These are phyloP conservation scores for Palythoa grandis DNA, from an alignment of 92 coral and sea anemone genomes.

Conservation along the genomic window DNA sequence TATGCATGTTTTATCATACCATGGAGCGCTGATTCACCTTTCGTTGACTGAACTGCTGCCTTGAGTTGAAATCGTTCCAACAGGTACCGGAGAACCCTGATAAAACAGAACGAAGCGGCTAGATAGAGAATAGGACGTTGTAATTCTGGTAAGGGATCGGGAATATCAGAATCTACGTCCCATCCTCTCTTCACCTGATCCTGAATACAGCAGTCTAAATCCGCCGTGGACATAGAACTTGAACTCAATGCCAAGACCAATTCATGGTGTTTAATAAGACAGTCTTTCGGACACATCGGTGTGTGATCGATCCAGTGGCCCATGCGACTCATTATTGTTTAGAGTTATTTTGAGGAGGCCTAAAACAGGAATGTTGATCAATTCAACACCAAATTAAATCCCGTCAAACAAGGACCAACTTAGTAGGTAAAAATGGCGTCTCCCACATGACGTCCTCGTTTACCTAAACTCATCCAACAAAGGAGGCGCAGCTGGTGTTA, in stretches of 20 bases:
- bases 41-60: slow-evolving; percentile 22
- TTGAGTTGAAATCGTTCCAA: slow-evolving; percentile 46
- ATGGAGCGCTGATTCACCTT: slow-evolving; percentile 41
- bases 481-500: slow-evolving; percentile 45
- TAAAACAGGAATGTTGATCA: slow-evolving; percentile 6
- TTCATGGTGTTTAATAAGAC: slow-evolving; percentile 35
- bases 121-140: slow-evolving; percentile 34
- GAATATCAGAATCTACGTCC: slow-evolving; percentile 40
- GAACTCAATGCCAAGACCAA: slow-evolving; percentile 41
- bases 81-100: slow-evolving; percentile 33
- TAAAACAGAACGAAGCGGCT: slow-evolving; percentile 45
- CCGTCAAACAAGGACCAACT: slow-evolving; percentile 19
- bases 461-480: slow-evolving; percentile 43
- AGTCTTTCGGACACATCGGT: slow-evolving; percentile 43
- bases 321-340: slow-evolving; percentile 23
- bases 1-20: slow-evolving; percentile 35
- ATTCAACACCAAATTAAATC: background rate
- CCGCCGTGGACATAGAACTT: slow-evolving; percentile 46
- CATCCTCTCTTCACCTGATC: slow-evolving; percentile 45
- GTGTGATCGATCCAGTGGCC: slow-evolving; percentile 48
- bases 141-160: slow-evolving; percentile 35
- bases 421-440: slow-evolving; percentile 53
- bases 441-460: slow-evolving; percentile 20
- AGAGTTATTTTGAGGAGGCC: background rate
- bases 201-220: slow-evolving; percentile 40